Evolutionary conservation across 2,888 invertebrate species (phyloP).

Genomic region (Amiota minor): DNA sequence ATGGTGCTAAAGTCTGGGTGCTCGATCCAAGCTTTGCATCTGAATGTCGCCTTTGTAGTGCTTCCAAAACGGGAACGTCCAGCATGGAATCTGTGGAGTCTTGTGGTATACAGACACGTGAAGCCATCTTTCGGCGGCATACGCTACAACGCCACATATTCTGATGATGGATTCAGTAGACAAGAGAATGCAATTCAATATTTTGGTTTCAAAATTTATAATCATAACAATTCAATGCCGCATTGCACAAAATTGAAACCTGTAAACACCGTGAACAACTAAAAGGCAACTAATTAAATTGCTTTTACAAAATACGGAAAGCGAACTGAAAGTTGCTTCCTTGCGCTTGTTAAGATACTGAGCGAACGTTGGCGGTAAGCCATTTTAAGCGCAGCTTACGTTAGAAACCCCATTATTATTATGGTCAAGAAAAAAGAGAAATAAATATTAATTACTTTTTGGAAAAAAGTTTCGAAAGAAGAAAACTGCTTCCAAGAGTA

Average conservation of each 20-base stretch:
- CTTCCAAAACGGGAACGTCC: conserved; percentile 86
- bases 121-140: conserved; percentile 87
- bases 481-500: background rate
- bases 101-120: conserved; percentile 83
- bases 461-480: conserved; percentile 3
- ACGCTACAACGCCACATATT: conserved; percentile 91
- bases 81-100: conserved; percentile 89
- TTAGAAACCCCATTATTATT: too few relatives aligned
- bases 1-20: conserved; percentile 73
- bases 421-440: conserved; percentile 32
- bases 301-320: too few relatives aligned
- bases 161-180: conserved; percentile 70
- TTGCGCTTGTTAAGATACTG: too few relatives aligned
- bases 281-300: conserved; percentile 1
- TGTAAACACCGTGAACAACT: background rate
- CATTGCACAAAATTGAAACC: too few relatives aligned
- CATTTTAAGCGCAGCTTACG: too few relatives aligned
- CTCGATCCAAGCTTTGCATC: conserved; percentile 81
- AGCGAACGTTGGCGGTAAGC: too few relatives aligned
- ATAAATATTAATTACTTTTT: conserved; percentile 65
- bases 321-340: too few relatives aligned
- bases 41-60: conserved; percentile 86
- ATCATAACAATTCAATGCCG: too few relatives aligned
- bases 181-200: background rate
- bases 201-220: background rate